phyloP scores from a whole-genome alignment of 2,113 vertebrate genomes.

The Actenoides lindsayi region DNA sequence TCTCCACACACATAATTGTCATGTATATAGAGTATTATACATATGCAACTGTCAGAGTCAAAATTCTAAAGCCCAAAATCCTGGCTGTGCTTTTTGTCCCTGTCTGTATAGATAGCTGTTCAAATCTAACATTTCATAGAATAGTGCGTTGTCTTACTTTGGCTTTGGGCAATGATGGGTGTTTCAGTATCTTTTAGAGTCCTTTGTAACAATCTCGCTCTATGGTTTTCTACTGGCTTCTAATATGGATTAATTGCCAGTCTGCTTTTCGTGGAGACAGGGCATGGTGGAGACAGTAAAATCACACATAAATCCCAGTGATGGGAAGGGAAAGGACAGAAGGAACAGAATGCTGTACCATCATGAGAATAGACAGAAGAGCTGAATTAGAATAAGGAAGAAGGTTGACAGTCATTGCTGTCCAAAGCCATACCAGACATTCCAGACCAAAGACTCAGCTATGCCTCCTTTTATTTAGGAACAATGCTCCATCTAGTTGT shows the following conservation, averaged over 20 bases:
- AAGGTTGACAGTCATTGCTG: not conserved
- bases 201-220: not conserved
- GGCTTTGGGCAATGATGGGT: not conserved
- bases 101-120: not conserved
- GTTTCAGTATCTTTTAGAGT: not conserved
- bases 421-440: not conserved
- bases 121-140: not conserved
- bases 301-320: not conserved
- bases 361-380: not conserved
- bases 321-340: fast-evolving
- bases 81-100: not conserved
- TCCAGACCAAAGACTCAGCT: not conserved
- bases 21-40: not conserved
- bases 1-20: not conserved
- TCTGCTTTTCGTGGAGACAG: not conserved
- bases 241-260: slow-evolving; percentile 10
- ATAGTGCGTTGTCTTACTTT: not conserved
- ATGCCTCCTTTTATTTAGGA: not conserved
- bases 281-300: not conserved
- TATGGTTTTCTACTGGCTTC: not conserved
- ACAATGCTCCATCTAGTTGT: not conserved
- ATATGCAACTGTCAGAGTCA: not conserved
- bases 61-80: not conserved
- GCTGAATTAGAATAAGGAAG: not conserved
- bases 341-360: not conserved